These are phyloP conservation scores for Channa maculata DNA, from an alignment of 2,113 vertebrate genomes.

Conservation along the genomic window DNA sequence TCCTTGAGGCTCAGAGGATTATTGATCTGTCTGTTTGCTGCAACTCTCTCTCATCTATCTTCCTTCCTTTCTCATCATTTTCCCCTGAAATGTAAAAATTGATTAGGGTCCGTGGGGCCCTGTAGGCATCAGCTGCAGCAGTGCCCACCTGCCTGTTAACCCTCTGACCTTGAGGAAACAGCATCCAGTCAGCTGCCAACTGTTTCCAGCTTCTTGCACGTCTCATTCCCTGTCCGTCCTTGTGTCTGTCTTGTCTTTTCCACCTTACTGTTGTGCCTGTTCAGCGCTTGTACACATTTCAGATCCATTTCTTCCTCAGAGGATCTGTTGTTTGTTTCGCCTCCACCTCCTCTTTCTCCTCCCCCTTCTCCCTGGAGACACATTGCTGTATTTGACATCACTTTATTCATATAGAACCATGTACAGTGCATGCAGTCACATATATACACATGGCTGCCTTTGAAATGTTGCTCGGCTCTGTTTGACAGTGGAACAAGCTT, in stretches of 20 bases:
- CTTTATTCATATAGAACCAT: slow-evolving; percentile 57
- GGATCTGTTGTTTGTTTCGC: slow-evolving; percentile 26
- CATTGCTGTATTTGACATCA: slow-evolving; percentile 57
- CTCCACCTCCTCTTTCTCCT: slow-evolving; percentile 7
- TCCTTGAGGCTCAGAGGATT: slow-evolving; percentile 78
- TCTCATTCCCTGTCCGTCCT: too few species aligned
- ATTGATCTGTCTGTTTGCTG: slow-evolving; percentile 82
- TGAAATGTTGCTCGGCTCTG: slow-evolving; percentile 10
- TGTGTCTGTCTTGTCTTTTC: slow-evolving; percentile 12
- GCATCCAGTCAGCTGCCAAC: slow-evolving; percentile 35
- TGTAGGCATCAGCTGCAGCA: slow-evolving; percentile 65
- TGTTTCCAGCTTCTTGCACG: neutral
- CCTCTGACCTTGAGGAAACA: slow-evolving; percentile 59
- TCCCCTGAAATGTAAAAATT: slow-evolving; percentile 80
- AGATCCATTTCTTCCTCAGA: slow-evolving; percentile 49
- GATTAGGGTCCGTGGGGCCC: slow-evolving; percentile 72
- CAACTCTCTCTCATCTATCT: slow-evolving; percentile 77
- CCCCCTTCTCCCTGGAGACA: slow-evolving; percentile 38
- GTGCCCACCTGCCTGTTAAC: slow-evolving; percentile 63
- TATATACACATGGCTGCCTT: slow-evolving; percentile 15
- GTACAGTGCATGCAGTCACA: slow-evolving; percentile 3
- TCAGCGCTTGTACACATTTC: neutral
- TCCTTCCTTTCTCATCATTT: slow-evolving; percentile 80
- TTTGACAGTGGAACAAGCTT: slow-evolving; percentile 17
- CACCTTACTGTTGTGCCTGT: slow-evolving; percentile 30